Evolutionary conservation across 2,888 invertebrate genomes (phyloP).

Genomic region (Aspidapion aeneum): DNA sequence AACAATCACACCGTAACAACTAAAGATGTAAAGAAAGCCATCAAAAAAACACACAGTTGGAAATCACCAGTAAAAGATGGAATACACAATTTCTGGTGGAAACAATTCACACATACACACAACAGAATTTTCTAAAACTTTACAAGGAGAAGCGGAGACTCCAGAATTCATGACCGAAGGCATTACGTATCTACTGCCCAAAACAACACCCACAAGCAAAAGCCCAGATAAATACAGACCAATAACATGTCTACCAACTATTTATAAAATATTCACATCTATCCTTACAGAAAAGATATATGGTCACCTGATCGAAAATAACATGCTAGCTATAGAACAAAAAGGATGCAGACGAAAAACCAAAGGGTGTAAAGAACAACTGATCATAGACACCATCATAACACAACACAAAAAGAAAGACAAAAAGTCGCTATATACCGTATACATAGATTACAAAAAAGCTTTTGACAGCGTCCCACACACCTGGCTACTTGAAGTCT

Average conservation of each 20-base stretch:
- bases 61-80: not conserved
- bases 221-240: not conserved
- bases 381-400: not conserved
- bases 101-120: not conserved
- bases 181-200: not conserved
- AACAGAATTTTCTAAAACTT: not conserved
- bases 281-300: not conserved
- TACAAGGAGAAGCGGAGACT: not conserved
- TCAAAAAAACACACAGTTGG: not conserved
- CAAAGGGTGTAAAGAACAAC: not conserved
- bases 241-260: not conserved
- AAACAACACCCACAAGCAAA: not conserved
- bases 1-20: not conserved
- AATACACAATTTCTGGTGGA: not conserved
- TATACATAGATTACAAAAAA: constrained; percentile 2
- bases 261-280: not conserved
- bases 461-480: constrained; percentile 7
- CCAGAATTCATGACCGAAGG: too few relatives aligned
- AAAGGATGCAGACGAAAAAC: constrained; percentile 1
- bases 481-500: not conserved
- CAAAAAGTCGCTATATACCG: not conserved
- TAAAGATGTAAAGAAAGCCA: not conserved
- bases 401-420: not conserved
- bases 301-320: not conserved
- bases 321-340: not conserved